Evolutionary conservation across 1,140 invertebrate genomes (phyloP).

Genomic region (Nasonia giraulti): DNA sequence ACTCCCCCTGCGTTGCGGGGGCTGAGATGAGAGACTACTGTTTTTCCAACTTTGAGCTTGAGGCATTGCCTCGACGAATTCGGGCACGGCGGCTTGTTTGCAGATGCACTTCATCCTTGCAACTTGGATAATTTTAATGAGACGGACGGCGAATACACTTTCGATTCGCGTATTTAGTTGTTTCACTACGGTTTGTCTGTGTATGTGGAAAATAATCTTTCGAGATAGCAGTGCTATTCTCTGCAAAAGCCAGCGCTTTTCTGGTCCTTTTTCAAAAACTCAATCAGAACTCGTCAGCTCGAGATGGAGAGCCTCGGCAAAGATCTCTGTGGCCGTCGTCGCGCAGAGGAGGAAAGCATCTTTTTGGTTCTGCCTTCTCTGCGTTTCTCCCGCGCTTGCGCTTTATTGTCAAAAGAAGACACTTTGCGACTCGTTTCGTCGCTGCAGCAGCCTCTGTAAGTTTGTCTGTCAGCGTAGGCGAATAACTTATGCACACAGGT

Average conservation of each 20-base stretch:
- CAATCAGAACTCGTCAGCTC: conserved; percentile 29
- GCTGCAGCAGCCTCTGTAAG: not conserved
- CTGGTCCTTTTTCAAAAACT: conserved; percentile 14
- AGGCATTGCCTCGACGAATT: conserved; percentile 22
- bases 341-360: not conserved
- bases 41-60: conserved; percentile 23
- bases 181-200: too few relatives aligned
- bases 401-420: conserved; percentile 46
- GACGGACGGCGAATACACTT: not conserved
- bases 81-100: not conserved
- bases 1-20: not conserved
- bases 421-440: conserved; percentile 6
- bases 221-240: too few relatives aligned
- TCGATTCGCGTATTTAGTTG: not conserved
- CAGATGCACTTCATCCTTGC: not conserved
- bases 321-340: not conserved
- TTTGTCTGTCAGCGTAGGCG: not conserved
- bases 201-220: too few relatives aligned
- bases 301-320: conserved; percentile 14
- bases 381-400: not conserved
- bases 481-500: not conserved
- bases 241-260: not conserved
- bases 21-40: not conserved
- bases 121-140: not conserved
- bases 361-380: not conserved